phyloP scores from a whole-genome alignment of 2,113 vertebrate genomes.

The Coregonus clupeaformis region DNA sequence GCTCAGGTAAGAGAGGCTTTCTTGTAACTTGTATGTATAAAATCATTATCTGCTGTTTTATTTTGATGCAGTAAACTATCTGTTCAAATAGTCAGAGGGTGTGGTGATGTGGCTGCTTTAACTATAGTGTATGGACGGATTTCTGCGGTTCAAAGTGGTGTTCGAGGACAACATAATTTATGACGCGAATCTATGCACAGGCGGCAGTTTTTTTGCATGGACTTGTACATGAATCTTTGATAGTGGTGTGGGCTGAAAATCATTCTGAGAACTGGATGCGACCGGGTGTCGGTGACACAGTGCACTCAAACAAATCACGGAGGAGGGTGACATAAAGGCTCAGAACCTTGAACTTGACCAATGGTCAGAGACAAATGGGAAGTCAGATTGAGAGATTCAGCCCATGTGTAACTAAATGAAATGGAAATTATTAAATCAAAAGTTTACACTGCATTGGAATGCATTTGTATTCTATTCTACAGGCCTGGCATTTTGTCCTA shows the following conservation, averaged over 20 bases:
- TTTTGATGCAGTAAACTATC: background rate
- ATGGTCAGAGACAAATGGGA: background rate
- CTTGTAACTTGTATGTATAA: background rate
- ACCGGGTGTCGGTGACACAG: background rate
- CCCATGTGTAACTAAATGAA: background rate
- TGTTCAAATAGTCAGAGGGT: background rate
- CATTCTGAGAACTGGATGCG: conserved; percentile 34
- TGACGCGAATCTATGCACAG: background rate
- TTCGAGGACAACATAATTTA: conserved; percentile 17
- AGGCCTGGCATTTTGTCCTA: no score
- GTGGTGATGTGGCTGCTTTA: conserved; percentile 42
- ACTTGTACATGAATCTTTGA: conserved; percentile 63
- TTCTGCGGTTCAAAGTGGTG: conserved; percentile 3
- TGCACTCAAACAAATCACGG: background rate
- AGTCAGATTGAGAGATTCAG: no score
- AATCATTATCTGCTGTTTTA: no score
- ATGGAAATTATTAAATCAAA: background rate
- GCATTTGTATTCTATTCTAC: no score
- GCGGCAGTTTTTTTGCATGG: conserved; percentile 55
- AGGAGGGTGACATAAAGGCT: background rate
- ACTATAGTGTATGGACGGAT: conserved; percentile 10
- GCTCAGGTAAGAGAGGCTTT: conserved; percentile 2
- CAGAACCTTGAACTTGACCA: conserved; percentile 22
- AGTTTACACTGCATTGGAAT: no score
- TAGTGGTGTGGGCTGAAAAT: conserved; percentile 39